These are phyloP conservation scores for Plectrocnemia conspersa DNA, from an alignment of 1,140 invertebrate genomes.

Conservation along the genomic window DNA sequence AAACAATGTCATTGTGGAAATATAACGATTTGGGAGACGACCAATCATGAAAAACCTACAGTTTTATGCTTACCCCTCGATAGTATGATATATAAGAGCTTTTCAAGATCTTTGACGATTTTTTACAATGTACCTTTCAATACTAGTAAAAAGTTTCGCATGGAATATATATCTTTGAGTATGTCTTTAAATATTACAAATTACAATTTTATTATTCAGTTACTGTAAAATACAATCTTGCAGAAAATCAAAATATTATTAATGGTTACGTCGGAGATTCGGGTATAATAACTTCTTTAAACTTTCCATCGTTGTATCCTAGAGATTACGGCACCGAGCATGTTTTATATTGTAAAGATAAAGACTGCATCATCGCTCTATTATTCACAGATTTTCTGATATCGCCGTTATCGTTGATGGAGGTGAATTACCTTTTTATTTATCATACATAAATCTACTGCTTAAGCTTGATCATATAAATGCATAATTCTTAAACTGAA, in stretches of 20 bases:
- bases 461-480: no score
- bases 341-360: conserved; percentile 50
- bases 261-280: conserved; percentile 42
- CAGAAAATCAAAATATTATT: conserved; percentile 57
- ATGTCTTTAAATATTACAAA: conserved; percentile 5
- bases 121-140: conserved; percentile 15
- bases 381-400: conserved; percentile 65
- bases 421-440: conserved; percentile 48
- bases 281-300: conserved; percentile 49
- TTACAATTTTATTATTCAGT: conserved; percentile 4
- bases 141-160: conserved; percentile 12
- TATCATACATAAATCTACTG: neutral
- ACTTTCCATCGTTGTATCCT: conserved; percentile 62
- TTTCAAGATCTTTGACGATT: conserved; percentile 22
- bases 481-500: no score
- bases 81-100: conserved; percentile 16
- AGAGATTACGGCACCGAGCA: conserved; percentile 61
- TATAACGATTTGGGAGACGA: conserved; percentile 23
- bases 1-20: conserved; percentile 25
- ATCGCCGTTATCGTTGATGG: conserved; percentile 59
- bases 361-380: conserved; percentile 54
- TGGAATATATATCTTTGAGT: conserved; percentile 25
- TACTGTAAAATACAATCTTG: conserved; percentile 23
- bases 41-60: conserved; percentile 1
- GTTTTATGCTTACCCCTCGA: conserved; percentile 11